Base-by-base conservation (phyloP, 1,140 invertebrate genomes). In the Calycopis cecrops region DNA sequence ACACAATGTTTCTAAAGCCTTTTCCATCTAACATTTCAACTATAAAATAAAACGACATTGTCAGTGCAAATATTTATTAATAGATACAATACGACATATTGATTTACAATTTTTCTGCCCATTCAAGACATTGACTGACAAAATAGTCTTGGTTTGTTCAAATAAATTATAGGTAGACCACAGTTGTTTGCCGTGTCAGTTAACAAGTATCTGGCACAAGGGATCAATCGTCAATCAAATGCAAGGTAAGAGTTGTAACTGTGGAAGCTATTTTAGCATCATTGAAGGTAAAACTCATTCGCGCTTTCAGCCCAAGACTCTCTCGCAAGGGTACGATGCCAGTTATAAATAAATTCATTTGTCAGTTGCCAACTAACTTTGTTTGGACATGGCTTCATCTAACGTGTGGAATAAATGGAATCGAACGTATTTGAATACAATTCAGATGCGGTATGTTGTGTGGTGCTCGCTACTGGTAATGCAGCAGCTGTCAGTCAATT, bases 171-270 rank as follows among this genome's bases (percentile, higher is more conserved):
- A 48, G 47, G 47, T 35, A 33, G 28, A 49, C 49, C 66, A 62
- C 61, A 69, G 58, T 65, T 75, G 71, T 78, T 82, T 76, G 67
- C 65, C 63, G 65, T 73, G 70, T 70, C 65, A 69, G 76, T 82
- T 81, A 75, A 63, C 76, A 71, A 78, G 69, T 82, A 82, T 86
- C 81, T 86, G 83, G 83, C 83, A 86, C 83, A 79, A 79, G 81
- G 73, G 78, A 87, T 85, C 79, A 77, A 87, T 87, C 81, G 77
- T 87, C 81, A 87, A 87, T 87, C 81, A 87, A 87, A 83, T 65
- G 76, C 83, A 85, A 85, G 81, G 84, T 79, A 77, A 86, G 78
- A 84, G 81, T 44, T 83, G 68, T 79, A 78, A 85, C 79, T 78
- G 71, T 62, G 71, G 65, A 57, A 72, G 76, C 83, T 87, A 85